Evolutionary conservation across 1,140 invertebrate genomes (phyloP).

Genomic region (Ceratitis capitata): DNA sequence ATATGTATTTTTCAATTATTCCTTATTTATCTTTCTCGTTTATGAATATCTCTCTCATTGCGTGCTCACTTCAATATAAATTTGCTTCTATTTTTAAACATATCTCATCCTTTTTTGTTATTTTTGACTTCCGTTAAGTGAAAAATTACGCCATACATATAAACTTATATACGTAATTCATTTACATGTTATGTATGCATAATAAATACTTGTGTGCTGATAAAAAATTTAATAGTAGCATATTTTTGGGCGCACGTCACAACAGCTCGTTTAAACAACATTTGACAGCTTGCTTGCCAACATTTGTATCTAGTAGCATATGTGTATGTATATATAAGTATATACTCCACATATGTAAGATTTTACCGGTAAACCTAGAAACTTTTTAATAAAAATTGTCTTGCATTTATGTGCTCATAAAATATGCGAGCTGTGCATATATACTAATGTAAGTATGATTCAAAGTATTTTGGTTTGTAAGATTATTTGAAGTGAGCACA

Average conservation of each 20-base stretch:
- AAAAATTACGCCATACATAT: too few species aligned
- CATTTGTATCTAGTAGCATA: not conserved
- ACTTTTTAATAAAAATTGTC: not conserved
- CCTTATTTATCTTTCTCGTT: too few species aligned
- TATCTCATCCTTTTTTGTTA: not conserved
- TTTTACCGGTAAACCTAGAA: not conserved
- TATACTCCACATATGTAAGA: not conserved
- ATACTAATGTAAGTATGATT: not conserved
- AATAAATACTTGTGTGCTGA: not conserved
- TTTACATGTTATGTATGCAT: too few species aligned
- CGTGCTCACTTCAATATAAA: not conserved
- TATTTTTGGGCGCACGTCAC: not conserved
- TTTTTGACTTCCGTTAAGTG: not conserved
- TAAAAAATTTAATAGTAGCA: not conserved
- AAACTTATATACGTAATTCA: too few species aligned
- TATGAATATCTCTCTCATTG: not conserved
- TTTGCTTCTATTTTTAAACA: not conserved
- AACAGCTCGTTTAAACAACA: not conserved
- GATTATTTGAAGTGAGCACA: not conserved
- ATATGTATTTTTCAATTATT: not conserved
- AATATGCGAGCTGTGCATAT: not conserved
- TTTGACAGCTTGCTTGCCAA: not conserved
- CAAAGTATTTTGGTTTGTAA: not conserved
- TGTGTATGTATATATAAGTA: not conserved
- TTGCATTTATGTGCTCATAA: not conserved